phyloP scores from a whole-genome alignment of 1,140 invertebrate species.

The Drosophila repleta region DNA sequence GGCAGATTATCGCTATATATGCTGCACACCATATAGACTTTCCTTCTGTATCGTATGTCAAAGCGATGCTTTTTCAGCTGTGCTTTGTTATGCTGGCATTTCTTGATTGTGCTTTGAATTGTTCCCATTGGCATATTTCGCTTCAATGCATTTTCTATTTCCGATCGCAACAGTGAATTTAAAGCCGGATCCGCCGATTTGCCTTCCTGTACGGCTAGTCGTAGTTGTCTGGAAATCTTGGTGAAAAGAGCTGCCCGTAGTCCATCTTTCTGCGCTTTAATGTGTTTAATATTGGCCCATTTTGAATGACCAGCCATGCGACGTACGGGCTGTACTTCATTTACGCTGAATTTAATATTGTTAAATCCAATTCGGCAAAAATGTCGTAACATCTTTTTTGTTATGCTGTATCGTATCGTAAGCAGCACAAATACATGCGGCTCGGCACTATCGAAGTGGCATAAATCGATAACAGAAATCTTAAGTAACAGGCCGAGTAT shows the following conservation, averaged over 20 bases:
- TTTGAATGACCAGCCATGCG: constrained; percentile 89
- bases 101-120: constrained; percentile 86
- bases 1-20: constrained; percentile 76
- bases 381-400: constrained; percentile 36
- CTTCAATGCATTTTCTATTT: constrained; percentile 86
- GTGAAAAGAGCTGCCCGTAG: constrained; percentile 84
- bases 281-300: constrained; percentile 90
- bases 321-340: constrained; percentile 12
- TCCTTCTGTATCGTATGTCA: constrained; percentile 80
- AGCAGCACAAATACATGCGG: too few relatives aligned
- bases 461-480: too few relatives aligned
- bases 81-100: constrained; percentile 77
- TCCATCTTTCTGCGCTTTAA: constrained; percentile 87
- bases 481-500: too few relatives aligned
- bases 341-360: neutral
- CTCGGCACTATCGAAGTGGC: too few relatives aligned
- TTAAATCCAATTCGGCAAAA: neutral
- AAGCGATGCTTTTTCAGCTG: constrained; percentile 74
- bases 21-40: constrained; percentile 66
- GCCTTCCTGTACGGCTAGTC: constrained; percentile 85
- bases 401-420: too few relatives aligned
- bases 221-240: constrained; percentile 85
- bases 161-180: constrained; percentile 85
- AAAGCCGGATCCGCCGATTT: constrained; percentile 85
- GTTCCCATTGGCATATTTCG: constrained; percentile 86